Evolutionary conservation across 2,888 invertebrate species (phyloP), one percentile per base, ranked within the genome.

Genomic region (Smittia sp.): DNA sequence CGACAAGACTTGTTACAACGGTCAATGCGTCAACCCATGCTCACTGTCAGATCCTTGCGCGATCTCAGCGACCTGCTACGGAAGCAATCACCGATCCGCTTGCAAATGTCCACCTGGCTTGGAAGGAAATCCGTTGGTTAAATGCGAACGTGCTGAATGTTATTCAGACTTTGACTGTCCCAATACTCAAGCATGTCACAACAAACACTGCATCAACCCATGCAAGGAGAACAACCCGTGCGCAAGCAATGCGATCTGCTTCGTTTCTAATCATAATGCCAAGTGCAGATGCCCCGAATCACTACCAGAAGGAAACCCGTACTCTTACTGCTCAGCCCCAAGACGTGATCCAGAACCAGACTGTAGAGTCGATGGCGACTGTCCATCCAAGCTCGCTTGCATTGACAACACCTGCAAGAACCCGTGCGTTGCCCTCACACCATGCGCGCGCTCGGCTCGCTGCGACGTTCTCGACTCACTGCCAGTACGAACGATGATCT

Each of bases 401-500:
- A 89, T 94, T 73, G 86, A 87, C 79, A 89, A 89, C 76, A 85
- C 85, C 79, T 94, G 94, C 80, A 88, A 89, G 9, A 89, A 93
- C 81, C 93, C 93, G 25, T 94, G 94, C 80, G 84, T 83, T 13
- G 88, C 86, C 78, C 85, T 93, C 18, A 88, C 88, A 77, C 94
- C 94, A 1, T 95, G 94, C 78, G 85, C 87, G 67, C 85, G 86
- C 74, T 88, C 88, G 73, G 90, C 93, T 2, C 86, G 87, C 72
- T 96, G 95, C 80, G 89, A 89, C 74, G 94, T 94, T 11, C 85
- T 93, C 15, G 92, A 95, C 78, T 93, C 94, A 75, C 85, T 90
- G 52, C 94, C 94, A 22, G 91, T 94, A 72, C 85, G 94, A 76
- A 94, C 94, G 1, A 89, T 95, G 87, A 90, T 92, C 65, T 95